These are phyloP conservation scores for Jordanella pulchra DNA, from an alignment of 2,797 vertebrate species.

Conservation along the genomic window DNA sequence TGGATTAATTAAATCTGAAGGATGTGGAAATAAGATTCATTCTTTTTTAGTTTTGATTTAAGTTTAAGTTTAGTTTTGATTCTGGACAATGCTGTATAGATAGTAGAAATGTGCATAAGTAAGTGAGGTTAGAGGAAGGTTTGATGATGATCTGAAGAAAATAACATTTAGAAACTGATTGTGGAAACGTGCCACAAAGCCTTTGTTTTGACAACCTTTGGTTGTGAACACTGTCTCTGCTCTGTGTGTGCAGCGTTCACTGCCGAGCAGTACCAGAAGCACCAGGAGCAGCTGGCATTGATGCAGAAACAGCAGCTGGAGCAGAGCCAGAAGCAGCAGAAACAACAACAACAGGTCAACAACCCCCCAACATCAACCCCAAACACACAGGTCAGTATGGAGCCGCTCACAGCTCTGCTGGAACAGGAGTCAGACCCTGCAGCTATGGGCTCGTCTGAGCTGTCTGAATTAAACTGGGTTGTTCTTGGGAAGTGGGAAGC, in stretches of 20 bases:
- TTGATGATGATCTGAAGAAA: neutral
- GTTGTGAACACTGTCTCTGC: conserved; percentile 8
- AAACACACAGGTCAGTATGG: conserved; percentile 86
- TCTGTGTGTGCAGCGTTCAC: conserved; percentile 88
- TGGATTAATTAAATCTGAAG: neutral
- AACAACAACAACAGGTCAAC: conserved; percentile 63
- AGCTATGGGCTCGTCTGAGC: neutral
- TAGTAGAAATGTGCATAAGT: neutral
- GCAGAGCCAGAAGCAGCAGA: conserved; percentile 85
- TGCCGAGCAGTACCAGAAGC: conserved; percentile 98
- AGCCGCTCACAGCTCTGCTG: neutral
- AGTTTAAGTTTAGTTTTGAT: too few species aligned
- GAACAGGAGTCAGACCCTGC: neutral
- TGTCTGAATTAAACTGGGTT: neutral
- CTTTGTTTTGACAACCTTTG: neutral
- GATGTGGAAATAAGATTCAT: neutral
- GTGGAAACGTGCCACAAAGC: neutral
- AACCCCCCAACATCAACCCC: conserved; percentile 27
- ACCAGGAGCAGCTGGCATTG: conserved; percentile 96
- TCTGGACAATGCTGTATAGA: neutral
- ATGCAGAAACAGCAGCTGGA: conserved; percentile 99
- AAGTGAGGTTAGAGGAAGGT: too few species aligned
- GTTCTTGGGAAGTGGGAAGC: conserved; percentile 33
- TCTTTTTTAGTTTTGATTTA: too few species aligned
- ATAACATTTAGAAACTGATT: neutral